Evolutionary conservation across 2,797 vertebrate species (phyloP), one percentile per base, ranked within the genome.

Genomic region (Periophthalmus magnuspinnatus): DNA sequence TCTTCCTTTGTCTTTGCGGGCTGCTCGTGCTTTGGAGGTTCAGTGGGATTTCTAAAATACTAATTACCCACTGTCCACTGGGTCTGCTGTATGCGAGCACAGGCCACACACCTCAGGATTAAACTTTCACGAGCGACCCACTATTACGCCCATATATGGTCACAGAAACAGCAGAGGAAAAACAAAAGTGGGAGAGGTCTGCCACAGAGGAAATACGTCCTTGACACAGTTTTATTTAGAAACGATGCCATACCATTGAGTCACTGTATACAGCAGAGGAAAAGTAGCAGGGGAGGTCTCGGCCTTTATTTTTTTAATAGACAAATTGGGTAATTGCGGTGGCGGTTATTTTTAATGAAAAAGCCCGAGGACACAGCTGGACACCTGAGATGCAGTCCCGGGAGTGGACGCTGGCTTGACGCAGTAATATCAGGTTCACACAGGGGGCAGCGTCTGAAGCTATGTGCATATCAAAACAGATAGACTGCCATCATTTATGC

Each of bases 191-290:
- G 36, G 60, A 64, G 41, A 64, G 48, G 13, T 50, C 41, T 50
- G 32, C 71, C 65, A 70, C 71, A 82, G 81, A 80, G 78, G 60
- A 86, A 87, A 72, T 55, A 41, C 50, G 78, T 70, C 83, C 82
- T 86, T 89, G 87, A 86, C 90, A 84, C 68, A 79, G 62, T 83
- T 89, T 62, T 78, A 75, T 77, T 83, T 75, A 77, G 81, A 79
- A 84, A 83, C 41, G 63, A 80, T 76, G 67, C 38, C 67, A 79
- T 81, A 71, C 62, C 45, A 76, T 73, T 62, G 47, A 61, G 5
- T 59, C 4, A 48, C 52, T 70, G 68, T 50, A 68, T 32, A 56
- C 10, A 67, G 59, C 60, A 47, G 55, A 3, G 45, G 61, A 70
- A 76, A 65, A 5, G 32, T 58, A 38, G 17, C 68, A 67, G 71